Conservation (phyloP, 2,113 vertebrate species). For the Tupaia chinensis region DNA sequence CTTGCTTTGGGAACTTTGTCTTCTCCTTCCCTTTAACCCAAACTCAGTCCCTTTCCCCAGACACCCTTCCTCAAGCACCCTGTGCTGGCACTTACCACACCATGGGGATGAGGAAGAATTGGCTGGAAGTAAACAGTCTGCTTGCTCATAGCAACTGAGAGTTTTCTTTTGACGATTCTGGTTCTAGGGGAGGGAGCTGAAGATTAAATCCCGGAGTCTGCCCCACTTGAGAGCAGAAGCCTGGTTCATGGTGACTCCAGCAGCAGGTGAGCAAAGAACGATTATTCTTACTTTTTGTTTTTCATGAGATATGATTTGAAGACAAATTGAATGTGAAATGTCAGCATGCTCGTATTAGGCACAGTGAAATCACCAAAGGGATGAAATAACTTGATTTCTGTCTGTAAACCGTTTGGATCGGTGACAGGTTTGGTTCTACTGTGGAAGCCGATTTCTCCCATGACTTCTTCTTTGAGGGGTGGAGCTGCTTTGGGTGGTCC, state of each 20-base stretch:
- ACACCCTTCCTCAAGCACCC: not conserved
- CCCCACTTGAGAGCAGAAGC: conserved; percentile 51
- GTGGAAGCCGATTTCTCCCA: not conserved
- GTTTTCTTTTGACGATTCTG: conserved; percentile 62
- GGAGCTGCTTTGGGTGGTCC: not conserved
- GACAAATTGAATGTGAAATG: not conserved
- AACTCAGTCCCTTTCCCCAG: not conserved
- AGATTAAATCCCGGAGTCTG: not conserved
- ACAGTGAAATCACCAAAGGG: not conserved
- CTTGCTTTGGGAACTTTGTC: not conserved
- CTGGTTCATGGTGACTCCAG: conserved; percentile 72
- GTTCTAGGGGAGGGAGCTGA: conserved; percentile 77
- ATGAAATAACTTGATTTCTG: conserved; percentile 41
- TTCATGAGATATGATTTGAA: not conserved
- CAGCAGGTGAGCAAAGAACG: conserved; percentile 82
- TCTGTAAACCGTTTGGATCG: not conserved
- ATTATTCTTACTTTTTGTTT: conserved; percentile 19
- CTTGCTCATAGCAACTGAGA: conserved; percentile 50
- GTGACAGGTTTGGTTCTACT: not conserved
- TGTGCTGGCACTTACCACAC: not conserved
- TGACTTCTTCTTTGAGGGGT: not conserved
- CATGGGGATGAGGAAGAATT: conserved; percentile 54
- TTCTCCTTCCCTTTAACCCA: not conserved
- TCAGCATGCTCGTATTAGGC: not conserved
- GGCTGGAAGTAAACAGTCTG: not conserved